Conservation (phyloP, 2,888 invertebrate genomes). For the Hirtodrosophila histrioides region DNA sequence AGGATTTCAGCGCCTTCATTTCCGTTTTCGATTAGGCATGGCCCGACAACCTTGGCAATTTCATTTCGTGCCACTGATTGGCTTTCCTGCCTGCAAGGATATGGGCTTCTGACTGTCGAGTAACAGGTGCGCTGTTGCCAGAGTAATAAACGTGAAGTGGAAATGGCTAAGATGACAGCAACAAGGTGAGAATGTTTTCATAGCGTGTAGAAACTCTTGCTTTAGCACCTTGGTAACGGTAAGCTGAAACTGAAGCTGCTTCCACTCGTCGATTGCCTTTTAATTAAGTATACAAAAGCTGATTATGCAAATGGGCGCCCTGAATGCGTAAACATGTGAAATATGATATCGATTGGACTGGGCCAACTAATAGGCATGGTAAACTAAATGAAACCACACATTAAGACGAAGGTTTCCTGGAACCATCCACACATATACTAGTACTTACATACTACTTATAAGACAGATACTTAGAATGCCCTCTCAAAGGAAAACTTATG, state of each 20-base stretch:
- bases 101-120: slow-evolving; percentile 19
- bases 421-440: slow-evolving; percentile 3
- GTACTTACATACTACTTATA: background rate
- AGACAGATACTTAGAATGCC: background rate
- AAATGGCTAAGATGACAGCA: slow-evolving; percentile 28
- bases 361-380: slow-evolving; percentile 8
- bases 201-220: slow-evolving; percentile 32
- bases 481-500: slow-evolving; percentile 8
- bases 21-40: slow-evolving; percentile 60
- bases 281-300: slow-evolving; percentile 63
- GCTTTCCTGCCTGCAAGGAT: slow-evolving; percentile 31
- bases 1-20: slow-evolving; percentile 44
- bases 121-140: slow-evolving; percentile 62
- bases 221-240: slow-evolving; percentile 21
- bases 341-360: slow-evolving; percentile 50
- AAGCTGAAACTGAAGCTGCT: slow-evolving; percentile 10
- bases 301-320: slow-evolving; percentile 67
- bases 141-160: slow-evolving; percentile 36
- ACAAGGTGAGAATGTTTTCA: slow-evolving; percentile 47
- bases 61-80: slow-evolving; percentile 58
- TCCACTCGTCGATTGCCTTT: slow-evolving; percentile 61
- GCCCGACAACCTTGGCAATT: slow-evolving; percentile 35
- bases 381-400: slow-evolving; percentile 17
- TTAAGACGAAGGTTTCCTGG: background rate
- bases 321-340: slow-evolving; percentile 47